These are phyloP conservation scores for Acipenser oxyrinchus DNA, from an alignment of 2,797 vertebrate genomes.

Conservation along the genomic window DNA sequence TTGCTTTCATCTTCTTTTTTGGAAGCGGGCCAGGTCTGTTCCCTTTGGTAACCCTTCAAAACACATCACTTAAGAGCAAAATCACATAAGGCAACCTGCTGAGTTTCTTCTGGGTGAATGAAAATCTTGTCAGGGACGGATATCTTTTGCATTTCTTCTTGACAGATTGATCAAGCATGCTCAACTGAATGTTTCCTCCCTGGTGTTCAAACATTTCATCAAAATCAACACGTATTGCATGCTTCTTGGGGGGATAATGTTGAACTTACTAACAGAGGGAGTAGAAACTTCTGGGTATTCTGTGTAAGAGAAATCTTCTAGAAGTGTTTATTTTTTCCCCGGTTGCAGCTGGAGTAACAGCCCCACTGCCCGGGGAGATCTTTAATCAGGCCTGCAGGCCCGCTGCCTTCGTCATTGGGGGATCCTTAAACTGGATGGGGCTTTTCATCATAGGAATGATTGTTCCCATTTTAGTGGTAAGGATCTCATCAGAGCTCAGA, in stretches of 20 bases:
- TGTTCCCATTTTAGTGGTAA: constrained; percentile 54
- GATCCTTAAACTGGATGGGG: constrained; percentile 36
- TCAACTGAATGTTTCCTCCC: background rate
- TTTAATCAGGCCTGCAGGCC: constrained; percentile 49
- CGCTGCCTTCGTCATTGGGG: constrained; percentile 41
- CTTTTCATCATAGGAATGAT: constrained; percentile 43
- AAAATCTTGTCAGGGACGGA: background rate
- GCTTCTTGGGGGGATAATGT: too few relatives aligned
- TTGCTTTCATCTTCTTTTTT: constrained; percentile 8
- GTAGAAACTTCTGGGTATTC: too few relatives aligned
- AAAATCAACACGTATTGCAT: background rate
- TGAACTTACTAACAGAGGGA: too few relatives aligned
- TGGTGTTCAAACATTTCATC: background rate
- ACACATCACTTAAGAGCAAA: too few relatives aligned
- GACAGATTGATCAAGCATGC: too few relatives aligned
- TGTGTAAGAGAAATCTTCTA: background rate
- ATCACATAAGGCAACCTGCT: too few relatives aligned
- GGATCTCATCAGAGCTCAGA: constrained; percentile 16
- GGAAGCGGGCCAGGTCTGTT: constrained; percentile 8
- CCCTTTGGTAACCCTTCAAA: background rate
- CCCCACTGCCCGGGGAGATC: constrained; percentile 42
- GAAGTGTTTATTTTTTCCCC: constrained; percentile 17
- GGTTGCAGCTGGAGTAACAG: constrained; percentile 35
- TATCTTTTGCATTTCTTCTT: too few relatives aligned
- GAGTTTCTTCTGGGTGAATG: too few relatives aligned